Evolutionary conservation across 2,113 vertebrate species (phyloP).

Genomic region (Oceanites oceanicus): DNA sequence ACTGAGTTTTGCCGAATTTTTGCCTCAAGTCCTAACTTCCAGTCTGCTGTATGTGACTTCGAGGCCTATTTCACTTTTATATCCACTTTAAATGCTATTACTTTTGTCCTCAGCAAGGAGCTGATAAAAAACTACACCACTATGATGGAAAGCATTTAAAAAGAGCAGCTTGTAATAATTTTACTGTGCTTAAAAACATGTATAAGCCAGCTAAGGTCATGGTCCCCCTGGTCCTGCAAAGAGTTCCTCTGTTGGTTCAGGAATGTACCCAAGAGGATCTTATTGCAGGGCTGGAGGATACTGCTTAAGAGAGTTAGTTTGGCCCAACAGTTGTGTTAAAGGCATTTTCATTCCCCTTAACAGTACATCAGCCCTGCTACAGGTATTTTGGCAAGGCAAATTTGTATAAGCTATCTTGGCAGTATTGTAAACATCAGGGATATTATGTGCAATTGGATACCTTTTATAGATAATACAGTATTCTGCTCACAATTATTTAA

Average conservation of each 20-base stretch:
- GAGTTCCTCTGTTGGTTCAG: background rate
- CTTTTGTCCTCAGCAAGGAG: background rate
- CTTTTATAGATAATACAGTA: background rate
- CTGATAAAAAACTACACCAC: background rate
- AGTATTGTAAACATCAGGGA: background rate
- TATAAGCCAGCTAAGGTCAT: background rate
- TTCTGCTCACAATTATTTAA: background rate
- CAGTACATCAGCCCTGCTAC: background rate
- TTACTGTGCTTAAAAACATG: background rate
- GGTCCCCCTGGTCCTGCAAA: background rate
- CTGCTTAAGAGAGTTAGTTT: background rate
- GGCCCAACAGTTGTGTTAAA: background rate
- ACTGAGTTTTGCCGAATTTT: background rate
- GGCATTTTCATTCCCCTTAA: background rate
- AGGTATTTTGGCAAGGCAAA: constrained; percentile 13
- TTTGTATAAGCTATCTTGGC: background rate
- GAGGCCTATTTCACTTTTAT: background rate
- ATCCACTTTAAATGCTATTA: background rate
- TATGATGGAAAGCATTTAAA: background rate
- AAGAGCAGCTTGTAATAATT: background rate
- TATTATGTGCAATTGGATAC: background rate
- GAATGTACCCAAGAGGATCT: background rate
- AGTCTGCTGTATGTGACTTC: background rate
- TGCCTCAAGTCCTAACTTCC: background rate
- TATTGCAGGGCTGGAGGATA: background rate